Evolutionary conservation across 2,113 vertebrate species (phyloP).

Genomic region (Isichthys henryi): DNA sequence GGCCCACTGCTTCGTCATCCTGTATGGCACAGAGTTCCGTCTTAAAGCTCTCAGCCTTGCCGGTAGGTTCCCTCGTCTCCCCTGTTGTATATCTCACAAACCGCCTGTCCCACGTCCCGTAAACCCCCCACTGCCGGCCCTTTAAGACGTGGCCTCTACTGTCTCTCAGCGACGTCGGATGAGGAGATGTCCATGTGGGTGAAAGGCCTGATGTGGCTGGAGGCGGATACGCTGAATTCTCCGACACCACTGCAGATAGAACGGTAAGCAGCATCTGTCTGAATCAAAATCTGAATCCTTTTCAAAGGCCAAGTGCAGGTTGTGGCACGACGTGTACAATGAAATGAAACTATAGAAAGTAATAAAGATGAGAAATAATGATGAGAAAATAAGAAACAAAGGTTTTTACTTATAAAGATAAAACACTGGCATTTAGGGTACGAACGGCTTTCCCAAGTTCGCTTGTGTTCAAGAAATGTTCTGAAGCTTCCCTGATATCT

Average conservation of each 20-base stretch:
- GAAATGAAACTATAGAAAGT: not conserved
- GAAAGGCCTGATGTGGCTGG: constrained; percentile 88
- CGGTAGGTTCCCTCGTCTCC: constrained; percentile 56
- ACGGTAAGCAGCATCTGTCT: constrained; percentile 57
- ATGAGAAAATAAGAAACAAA: not conserved
- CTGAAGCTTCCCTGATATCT: not conserved
- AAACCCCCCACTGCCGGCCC: no score
- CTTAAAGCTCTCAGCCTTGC: constrained; percentile 92
- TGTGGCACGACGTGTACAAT: not conserved
- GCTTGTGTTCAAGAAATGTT: not conserved
- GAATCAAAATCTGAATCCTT: not conserved
- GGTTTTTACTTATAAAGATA: not conserved
- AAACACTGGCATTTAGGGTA: not conserved
- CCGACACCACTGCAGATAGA: constrained; percentile 92
- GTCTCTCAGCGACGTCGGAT: constrained; percentile 77
- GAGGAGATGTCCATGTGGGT: constrained; percentile 98
- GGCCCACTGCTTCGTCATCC: constrained; percentile 88
- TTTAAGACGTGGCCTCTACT: not conserved
- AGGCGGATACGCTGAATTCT: constrained; percentile 80
- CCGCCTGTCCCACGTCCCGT: not conserved
- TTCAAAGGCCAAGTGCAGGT: not conserved
- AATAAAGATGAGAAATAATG: not conserved
- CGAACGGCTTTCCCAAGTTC: not conserved
- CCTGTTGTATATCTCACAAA: not conserved
- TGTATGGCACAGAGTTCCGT: constrained; percentile 90